These are phyloP conservation scores for Cinara cedri DNA, from an alignment of 2,888 invertebrate genomes.

Conservation along the genomic window DNA sequence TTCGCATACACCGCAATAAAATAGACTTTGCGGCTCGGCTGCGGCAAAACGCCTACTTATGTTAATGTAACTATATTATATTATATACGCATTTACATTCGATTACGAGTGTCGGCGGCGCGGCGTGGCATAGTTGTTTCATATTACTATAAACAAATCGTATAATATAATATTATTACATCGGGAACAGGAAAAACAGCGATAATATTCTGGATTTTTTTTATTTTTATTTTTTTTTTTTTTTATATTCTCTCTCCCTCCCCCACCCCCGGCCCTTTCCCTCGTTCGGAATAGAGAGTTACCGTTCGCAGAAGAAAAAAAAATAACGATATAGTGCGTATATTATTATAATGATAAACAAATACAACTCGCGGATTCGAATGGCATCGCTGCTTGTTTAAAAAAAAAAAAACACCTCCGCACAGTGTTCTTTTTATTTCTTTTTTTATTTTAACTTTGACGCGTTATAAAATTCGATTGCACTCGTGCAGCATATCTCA, in stretches of 20 bases:
- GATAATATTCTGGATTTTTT: neutral
- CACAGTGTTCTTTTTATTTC: too few relatives aligned
- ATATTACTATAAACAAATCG: neutral
- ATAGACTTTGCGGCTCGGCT: slow-evolving; percentile 9
- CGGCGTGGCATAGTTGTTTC: slow-evolving; percentile 7
- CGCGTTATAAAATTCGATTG: too few relatives aligned
- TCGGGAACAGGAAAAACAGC: slow-evolving; percentile 7
- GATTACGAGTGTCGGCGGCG: slow-evolving; percentile 26
- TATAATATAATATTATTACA: too few relatives aligned
- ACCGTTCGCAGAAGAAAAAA: too few relatives aligned
- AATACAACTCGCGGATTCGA: slow-evolving; percentile 19
- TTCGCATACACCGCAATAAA: slow-evolving; percentile 9
- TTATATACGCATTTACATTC: slow-evolving; percentile 16
- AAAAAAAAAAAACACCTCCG: neutral
- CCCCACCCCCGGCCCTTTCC: too few relatives aligned
- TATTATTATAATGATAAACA: neutral
- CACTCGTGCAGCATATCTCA: too few relatives aligned
- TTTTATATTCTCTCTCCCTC: too few relatives aligned
- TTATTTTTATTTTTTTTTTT: too few relatives aligned
- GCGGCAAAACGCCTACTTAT: slow-evolving; percentile 8
- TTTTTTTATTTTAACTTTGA: too few relatives aligned
- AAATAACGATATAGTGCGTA: neutral
- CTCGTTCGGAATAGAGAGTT: too few relatives aligned
- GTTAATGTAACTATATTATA: neutral
- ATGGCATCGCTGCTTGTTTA: too few relatives aligned